Conservation (phyloP, 2,113 vertebrate species). For the Lonchura striata region DNA sequence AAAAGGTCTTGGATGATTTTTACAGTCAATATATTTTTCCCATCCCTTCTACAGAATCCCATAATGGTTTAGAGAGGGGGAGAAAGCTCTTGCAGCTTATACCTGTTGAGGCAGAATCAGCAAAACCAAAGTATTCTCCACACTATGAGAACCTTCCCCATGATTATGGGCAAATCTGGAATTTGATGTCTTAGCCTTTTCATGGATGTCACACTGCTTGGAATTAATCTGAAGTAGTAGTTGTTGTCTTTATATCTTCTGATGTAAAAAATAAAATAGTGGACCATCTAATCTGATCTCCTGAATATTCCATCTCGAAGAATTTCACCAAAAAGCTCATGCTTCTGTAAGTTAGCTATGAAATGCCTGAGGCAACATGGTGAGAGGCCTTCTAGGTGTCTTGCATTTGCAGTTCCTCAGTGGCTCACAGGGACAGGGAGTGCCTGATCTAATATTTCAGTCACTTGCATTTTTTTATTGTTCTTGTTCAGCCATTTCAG, state of each 20-base stretch:
- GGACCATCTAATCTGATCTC: background rate
- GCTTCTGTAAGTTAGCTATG: background rate
- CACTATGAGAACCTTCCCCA: background rate
- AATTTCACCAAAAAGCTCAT: background rate
- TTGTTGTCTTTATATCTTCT: background rate
- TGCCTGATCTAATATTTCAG: background rate
- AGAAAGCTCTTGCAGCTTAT: background rate
- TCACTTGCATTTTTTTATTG: background rate
- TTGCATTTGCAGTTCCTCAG: background rate
- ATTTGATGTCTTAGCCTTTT: background rate
- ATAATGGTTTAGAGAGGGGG: background rate
- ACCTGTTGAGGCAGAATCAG: background rate
- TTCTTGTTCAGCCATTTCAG: background rate
- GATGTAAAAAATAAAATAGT: background rate
- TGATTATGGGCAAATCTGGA: background rate
- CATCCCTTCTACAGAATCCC: background rate
- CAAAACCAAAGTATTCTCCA: background rate
- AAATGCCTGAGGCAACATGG: background rate
- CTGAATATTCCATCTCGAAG: background rate
- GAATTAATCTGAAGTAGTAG: background rate
- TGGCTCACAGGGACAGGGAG: background rate
- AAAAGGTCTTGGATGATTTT: background rate
- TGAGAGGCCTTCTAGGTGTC: background rate
- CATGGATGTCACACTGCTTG: background rate
- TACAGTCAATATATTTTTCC: background rate